Evolutionary conservation across 1,140 invertebrate genomes (phyloP).

Genomic region (Philopotamus ludificatus): DNA sequence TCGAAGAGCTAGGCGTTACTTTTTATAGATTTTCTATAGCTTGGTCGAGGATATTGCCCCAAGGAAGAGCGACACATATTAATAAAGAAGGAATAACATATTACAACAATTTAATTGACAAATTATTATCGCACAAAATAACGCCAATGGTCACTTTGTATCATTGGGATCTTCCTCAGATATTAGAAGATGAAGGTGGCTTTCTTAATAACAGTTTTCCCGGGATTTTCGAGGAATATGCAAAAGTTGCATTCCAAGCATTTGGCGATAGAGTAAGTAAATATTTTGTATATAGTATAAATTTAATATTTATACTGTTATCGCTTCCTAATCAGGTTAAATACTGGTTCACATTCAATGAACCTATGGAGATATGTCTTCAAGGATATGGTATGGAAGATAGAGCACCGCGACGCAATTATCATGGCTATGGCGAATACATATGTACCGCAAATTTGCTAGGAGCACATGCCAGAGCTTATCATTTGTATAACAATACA

Average conservation of each 20-base stretch:
- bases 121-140: conserved; percentile 54
- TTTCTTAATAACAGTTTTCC: conserved; percentile 33
- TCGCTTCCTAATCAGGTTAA: conserved; percentile 45
- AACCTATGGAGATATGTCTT: conserved; percentile 47
- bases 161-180: conserved; percentile 57
- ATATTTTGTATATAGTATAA: conserved; percentile 48
- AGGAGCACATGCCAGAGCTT: conserved; percentile 58
- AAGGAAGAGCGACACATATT: conserved; percentile 51
- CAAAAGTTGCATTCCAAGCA: conserved; percentile 51
- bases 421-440: conserved; percentile 50
- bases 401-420: conserved; percentile 47
- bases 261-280: conserved; percentile 51
- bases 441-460: conserved; percentile 57
- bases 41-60: conserved; percentile 61
- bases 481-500: conserved; percentile 53
- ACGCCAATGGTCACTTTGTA: conserved; percentile 56
- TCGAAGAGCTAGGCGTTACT: conserved; percentile 52
- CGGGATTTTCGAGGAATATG: conserved; percentile 58
- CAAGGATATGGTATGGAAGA: conserved; percentile 45
- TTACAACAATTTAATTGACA: conserved; percentile 62
- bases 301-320: conserved; percentile 53
- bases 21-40: conserved; percentile 66
- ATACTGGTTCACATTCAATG: conserved; percentile 55
- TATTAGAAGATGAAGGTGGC: conserved; percentile 45
- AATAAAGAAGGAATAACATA: conserved; percentile 59